These are phyloP conservation scores for Sternarchorhynchus goeldii DNA, from an alignment of 2,797 vertebrate species.

Conservation along the genomic window DNA sequence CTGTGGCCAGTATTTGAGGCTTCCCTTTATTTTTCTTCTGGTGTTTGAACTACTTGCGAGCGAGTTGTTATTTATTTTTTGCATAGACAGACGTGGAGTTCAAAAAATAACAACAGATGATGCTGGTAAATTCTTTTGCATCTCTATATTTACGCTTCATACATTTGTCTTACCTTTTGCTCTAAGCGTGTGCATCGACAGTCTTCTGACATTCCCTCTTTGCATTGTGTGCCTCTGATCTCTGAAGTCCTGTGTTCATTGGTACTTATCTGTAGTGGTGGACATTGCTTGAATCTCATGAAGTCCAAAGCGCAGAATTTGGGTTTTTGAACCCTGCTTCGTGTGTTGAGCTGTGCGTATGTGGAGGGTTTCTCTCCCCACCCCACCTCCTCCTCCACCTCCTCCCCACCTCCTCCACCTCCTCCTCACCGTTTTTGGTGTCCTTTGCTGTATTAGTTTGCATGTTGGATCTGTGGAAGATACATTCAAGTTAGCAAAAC, in stretches of 20 bases:
- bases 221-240: conserved; percentile 60
- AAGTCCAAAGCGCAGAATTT: conserved; percentile 70
- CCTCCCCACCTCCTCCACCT: conserved; percentile 13
- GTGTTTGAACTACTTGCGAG: conserved; percentile 54
- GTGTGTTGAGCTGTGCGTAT: conserved; percentile 35
- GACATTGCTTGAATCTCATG: conserved; percentile 78
- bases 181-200: conserved; percentile 49
- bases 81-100: conserved; percentile 62
- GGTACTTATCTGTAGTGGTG: conserved; percentile 73
- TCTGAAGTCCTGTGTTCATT: conserved; percentile 62
- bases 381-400: conserved; percentile 38
- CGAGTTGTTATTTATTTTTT: conserved; percentile 56
- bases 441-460: conserved; percentile 65
- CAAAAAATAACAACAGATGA: conserved; percentile 54
- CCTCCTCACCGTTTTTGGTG: conserved; percentile 54
- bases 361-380: conserved; percentile 12
- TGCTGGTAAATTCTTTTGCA: conserved; percentile 61
- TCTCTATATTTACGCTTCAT: conserved; percentile 38
- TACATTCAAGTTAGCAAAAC: conserved; percentile 65
- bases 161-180: conserved; percentile 29
- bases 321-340: conserved; percentile 43
- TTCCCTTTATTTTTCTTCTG: conserved; percentile 51
- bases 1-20: conserved; percentile 45
- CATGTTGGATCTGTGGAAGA: conserved; percentile 74
- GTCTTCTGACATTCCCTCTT: conserved; percentile 55